phyloP scores from a whole-genome alignment of 2,797 vertebrate genomes.

The Acomys russatus region DNA sequence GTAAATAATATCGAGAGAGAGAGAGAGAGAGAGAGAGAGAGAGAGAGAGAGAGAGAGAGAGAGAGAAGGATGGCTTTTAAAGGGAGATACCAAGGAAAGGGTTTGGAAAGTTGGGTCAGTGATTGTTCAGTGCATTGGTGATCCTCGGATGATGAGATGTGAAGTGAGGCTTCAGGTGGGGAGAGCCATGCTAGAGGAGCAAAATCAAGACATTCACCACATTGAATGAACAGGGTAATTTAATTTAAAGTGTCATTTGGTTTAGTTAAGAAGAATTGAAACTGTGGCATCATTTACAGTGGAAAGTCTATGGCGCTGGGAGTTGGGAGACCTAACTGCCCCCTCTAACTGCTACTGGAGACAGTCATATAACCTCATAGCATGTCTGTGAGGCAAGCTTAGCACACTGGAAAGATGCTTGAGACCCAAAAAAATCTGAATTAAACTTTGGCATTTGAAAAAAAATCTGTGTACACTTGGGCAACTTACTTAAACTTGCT shows the following conservation, averaged over 20 bases:
- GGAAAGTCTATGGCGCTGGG: neutral
- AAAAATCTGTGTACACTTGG: neutral
- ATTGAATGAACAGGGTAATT: neutral
- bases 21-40: neutral
- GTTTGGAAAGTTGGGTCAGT: neutral
- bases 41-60: neutral
- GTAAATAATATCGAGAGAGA: neutral
- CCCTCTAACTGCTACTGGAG: neutral
- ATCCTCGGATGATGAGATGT: neutral
- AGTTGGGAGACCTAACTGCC: neutral
- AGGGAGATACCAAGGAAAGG: constrained; percentile 5
- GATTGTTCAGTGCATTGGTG: too few relatives aligned
- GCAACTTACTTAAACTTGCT: constrained; percentile 18
- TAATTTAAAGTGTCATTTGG: constrained; percentile 33
- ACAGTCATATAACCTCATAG: neutral
- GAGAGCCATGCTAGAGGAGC: neutral
- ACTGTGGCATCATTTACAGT: neutral
- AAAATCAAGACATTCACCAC: neutral
- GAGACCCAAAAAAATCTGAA: neutral
- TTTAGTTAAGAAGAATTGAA: constrained; percentile 43
- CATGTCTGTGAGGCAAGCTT: neutral
- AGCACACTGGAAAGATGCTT: neutral
- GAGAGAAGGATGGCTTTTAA: neutral
- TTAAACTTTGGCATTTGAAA: neutral
- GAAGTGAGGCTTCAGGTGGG: neutral